Evolutionary conservation across 2,113 vertebrate genomes (phyloP), one percentile per base, ranked within the genome.

Genomic region (Oncorhynchus masou): DNA sequence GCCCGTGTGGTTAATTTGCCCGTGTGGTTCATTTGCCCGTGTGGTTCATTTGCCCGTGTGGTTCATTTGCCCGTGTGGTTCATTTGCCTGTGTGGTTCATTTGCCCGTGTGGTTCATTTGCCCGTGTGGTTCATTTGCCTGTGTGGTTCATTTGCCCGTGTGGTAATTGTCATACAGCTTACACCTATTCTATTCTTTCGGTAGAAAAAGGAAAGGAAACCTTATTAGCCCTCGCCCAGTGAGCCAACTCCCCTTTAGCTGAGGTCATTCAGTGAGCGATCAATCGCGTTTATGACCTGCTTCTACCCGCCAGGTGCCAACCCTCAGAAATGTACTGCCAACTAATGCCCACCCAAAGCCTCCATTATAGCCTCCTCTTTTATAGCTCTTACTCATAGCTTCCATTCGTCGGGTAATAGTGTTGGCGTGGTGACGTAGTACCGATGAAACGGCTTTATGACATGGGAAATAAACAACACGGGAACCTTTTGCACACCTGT

Each of bases 261-360:
- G 66, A 78, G 75, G 70, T 29, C 62, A 69, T 62, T 0, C 75
- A 72, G 60, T 71, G 84, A 72, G 60, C 72, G 82, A 79, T 82
- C 74, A 73, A 67, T 79, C 80, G 79, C 60, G 81, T 91, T 91
- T 87, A 86, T 59, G 25, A 78, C 79, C 83, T 45, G 39, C 76
- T 88, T 77, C 60, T 65, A 65, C 76, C 81, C 73, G 76, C 60
- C 5, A 79, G 85, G 83, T 76, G 86, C 78, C 84, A 72, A 74
- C 19, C 68, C 31, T 19, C 13, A 70, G 75, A 85, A 75, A 85
- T 64, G 75, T 84, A 82, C 86, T 84, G 88, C 87, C 86, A 86
- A 87, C 62, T 59, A 76, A 74, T 85, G 88, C 87, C 90, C 90
- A 89, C 90, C 85, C 86, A 86, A 76, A 72, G 81, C 12, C 84